Evolutionary conservation across 2,113 vertebrate species (phyloP), one percentile per base, ranked within the genome.

Genomic region (Lipophrys pholis): DNA sequence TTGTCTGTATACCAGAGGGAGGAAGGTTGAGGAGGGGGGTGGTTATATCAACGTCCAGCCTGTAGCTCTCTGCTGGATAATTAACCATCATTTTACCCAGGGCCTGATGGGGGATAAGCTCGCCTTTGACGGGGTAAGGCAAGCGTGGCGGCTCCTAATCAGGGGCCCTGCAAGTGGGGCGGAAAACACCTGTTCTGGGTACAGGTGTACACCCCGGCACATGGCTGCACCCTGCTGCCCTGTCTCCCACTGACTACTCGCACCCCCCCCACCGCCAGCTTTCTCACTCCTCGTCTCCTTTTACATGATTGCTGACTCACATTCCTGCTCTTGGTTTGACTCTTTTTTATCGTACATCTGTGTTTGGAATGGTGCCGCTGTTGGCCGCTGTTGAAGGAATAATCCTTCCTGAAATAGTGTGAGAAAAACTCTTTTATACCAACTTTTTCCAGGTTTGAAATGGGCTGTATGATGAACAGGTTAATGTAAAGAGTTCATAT

Each of bases 131-230:
- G 62, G 73, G 76, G 71, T 76, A 90, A 90, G 82, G 82, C 85
- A 87, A 92, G 89, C 90, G 75, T 92, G 77, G 90, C 78, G 45
- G 70, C 45, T 80, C 66, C 87, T 89, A 93, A 94, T 93, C 90
- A 92, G 63, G 68, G 60, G 73, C 66, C 71, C 80, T 84, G 79
- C 77, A 89, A 91, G 81, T 87, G 76, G 80, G 77, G 82, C 69
- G 76, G 89, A 88, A 91, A 92, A 92, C 92, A 93, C 92, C 92
- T 93, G 92, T 89, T 91, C 81, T 76, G 64, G 63, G 65, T 77
- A 83, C 92, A 91, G 87, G 91, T 93, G 92, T 86, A 86, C 67
- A 67, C 43, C 63, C 76, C 76, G 53, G 57, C 59, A 86, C 81
- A 87, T 82, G 83, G 81, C 67, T 78, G 79, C 65, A 73, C 77